Percentiles rank a stretch among this genome's conserved stretches.
phyloP scores from a whole-genome alignment of 2,888 invertebrate species.

The Pasiphila rectangulata region DNA sequence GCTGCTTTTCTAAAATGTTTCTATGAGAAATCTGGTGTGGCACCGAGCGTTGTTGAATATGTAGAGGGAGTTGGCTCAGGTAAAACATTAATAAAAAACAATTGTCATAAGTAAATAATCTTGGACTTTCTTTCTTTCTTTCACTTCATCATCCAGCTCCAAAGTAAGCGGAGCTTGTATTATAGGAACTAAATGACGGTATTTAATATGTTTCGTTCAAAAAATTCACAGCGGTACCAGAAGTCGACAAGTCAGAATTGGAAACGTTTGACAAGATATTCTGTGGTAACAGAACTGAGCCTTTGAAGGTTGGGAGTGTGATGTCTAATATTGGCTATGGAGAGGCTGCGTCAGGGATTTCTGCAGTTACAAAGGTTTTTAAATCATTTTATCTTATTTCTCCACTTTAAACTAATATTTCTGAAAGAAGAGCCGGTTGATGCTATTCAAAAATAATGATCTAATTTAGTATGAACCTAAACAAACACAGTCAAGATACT shows the following conservation, averaged over 20 bases:
- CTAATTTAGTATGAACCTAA: too few species aligned
- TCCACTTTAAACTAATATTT: too few species aligned
- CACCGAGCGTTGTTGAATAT: conserved; percentile 80
- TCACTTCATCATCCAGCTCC: too few species aligned
- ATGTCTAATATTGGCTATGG: conserved; percentile 60
- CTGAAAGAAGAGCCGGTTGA: too few species aligned
- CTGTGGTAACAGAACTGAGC: conserved; percentile 73
- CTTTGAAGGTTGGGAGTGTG: conserved; percentile 76
- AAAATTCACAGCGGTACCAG: conserved; percentile 57
- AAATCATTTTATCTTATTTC: too few species aligned
- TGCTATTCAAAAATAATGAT: too few species aligned
- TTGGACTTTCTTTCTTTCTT: too few species aligned
- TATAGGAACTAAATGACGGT: too few species aligned
- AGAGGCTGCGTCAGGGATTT: conserved; percentile 64
- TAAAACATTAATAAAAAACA: too few species aligned
- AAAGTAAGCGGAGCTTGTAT: too few species aligned
- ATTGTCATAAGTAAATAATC: too few species aligned
- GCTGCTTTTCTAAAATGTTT: conserved; percentile 43
- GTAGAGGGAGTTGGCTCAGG: conserved; percentile 86
- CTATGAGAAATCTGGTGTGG: conserved; percentile 80
- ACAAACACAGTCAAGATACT: too few species aligned
- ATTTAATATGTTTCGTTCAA: background rate
- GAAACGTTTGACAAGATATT: conserved; percentile 80
- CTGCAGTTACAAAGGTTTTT: conserved; percentile 77
- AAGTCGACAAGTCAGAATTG: conserved; percentile 83